Percentiles rank a stretch among this genome's conserved stretches.
Evolutionary conservation across 2,888 invertebrate genomes (phyloP).

Genomic region (Tuta absoluta): DNA sequence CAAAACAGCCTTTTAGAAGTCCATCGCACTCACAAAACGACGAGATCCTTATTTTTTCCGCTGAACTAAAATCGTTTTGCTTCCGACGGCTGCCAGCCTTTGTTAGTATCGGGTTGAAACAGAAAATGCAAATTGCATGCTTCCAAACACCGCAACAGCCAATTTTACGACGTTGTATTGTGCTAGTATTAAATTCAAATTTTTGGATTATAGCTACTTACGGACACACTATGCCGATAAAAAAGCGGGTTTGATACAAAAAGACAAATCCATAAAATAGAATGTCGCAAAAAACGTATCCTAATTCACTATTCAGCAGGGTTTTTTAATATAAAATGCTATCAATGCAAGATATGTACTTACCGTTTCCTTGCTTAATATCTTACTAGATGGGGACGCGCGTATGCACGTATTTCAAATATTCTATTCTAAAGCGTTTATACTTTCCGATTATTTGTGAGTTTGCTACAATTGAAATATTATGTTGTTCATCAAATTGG

Average conservation of each 20-base stretch:
- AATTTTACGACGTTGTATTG: slow-evolving; percentile 47
- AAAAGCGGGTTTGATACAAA: slow-evolving; percentile 5
- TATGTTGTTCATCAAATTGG: too few species aligned
- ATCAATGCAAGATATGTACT: too few species aligned
- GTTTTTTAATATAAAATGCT: too few species aligned
- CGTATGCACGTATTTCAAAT: too few species aligned
- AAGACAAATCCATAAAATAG: slow-evolving; percentile 6
- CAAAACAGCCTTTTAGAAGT: background rate
- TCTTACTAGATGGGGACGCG: too few species aligned
- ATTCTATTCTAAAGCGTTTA: too few species aligned
- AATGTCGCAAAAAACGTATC: background rate
- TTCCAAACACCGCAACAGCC: slow-evolving; percentile 49
- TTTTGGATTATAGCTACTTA: slow-evolving; percentile 22
- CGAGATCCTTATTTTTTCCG: slow-evolving; percentile 1
- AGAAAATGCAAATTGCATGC: slow-evolving; percentile 63
- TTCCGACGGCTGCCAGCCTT: slow-evolving; percentile 38
- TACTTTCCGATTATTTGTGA: too few species aligned
- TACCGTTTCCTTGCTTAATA: too few species aligned
- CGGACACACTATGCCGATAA: slow-evolving; percentile 27
- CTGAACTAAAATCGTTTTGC: background rate
- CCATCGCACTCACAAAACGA: background rate
- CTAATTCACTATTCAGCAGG: background rate
- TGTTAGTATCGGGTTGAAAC: slow-evolving; percentile 53
- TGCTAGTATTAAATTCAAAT: slow-evolving; percentile 24
- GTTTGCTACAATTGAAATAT: too few species aligned